Evolutionary conservation across 2,113 vertebrate species (phyloP).

Genomic region (Numenius arquata): DNA sequence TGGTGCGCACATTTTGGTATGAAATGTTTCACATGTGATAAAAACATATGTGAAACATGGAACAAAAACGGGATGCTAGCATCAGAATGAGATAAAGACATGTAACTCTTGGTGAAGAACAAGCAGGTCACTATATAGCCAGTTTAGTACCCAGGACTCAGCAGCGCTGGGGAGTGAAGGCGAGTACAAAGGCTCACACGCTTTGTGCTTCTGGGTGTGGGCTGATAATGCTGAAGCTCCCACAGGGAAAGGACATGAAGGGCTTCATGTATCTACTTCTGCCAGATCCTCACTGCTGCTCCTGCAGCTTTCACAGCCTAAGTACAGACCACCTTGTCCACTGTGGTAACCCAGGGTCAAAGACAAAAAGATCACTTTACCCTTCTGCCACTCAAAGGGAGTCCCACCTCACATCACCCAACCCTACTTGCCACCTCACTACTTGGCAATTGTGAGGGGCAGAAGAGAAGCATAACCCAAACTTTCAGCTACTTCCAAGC

Average conservation of each 20-base stretch:
- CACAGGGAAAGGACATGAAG: rapidly evolving
- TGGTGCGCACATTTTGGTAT: neutral
- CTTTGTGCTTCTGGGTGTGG: neutral
- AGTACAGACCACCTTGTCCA: neutral
- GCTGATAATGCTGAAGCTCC: neutral
- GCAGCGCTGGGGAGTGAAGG: neutral
- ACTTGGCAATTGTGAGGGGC: neutral
- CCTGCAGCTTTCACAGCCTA: neutral
- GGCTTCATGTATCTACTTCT: neutral
- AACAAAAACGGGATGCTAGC: neutral
- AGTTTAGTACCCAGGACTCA: neutral
- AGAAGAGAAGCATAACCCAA: neutral
- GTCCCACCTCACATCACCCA: neutral
- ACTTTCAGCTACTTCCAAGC: neutral
- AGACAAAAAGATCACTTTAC: neutral
- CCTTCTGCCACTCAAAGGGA: neutral
- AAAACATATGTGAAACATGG: neutral
- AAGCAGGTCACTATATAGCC: neutral
- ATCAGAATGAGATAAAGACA: neutral
- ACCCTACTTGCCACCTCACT: neutral
- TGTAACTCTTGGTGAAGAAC: rapidly evolving
- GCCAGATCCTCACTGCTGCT: neutral
- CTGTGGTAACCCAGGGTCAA: neutral
- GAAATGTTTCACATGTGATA: neutral
- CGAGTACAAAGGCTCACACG: neutral